Evolutionary conservation across 1,140 invertebrate genomes (phyloP), one percentile per base, ranked within the genome.

Genomic region (Plutomurus gul): DNA sequence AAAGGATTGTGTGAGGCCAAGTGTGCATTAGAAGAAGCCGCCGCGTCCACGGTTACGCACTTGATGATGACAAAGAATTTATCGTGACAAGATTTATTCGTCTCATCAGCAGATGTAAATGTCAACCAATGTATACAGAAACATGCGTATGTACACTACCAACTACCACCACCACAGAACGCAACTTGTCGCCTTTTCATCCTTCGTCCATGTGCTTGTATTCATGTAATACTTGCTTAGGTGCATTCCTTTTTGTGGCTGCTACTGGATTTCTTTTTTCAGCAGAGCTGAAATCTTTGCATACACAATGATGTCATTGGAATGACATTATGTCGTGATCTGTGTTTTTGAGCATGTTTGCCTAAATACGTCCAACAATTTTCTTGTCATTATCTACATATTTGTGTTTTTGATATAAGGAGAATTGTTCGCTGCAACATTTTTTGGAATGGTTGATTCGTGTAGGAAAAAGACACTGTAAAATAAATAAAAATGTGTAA

Each of bases 21-120:
- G n/a, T n/a, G n/a, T n/a, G n/a, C n/a, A n/a, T n/a, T n/a, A n/a
- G n/a, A n/a, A n/a, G n/a, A n/a, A n/a, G n/a, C n/a, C n/a, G n/a
- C n/a, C n/a, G 56, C 56, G 18, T 33, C 16, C 27, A 0, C n/a
- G 56, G 36, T 33, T 25, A 51, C 27, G 3, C 30, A 65, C 18
- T 25, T 16, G 33, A 60, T 56, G 25, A 56, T 27, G 25, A 36
- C 13, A 18, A n/a, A 65, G 56, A 65, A 65, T 65, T 65, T 65
- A 65, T 65, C 30, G 56, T 65, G 56, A 65, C 56, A 65, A 65
- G 56, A 65, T 65, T 65, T 65, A 65, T 65, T 25, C 56, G 56
- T 36, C 56, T 65, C 56, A 33, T 65, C 56, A 33, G 30, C 36
- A 65, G 13, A 2, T 65, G 56, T 65, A 30, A 6, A 25, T 65